Conservation (phyloP, 2,888 invertebrate species). For the Pharmacophagus antenor region DNA sequence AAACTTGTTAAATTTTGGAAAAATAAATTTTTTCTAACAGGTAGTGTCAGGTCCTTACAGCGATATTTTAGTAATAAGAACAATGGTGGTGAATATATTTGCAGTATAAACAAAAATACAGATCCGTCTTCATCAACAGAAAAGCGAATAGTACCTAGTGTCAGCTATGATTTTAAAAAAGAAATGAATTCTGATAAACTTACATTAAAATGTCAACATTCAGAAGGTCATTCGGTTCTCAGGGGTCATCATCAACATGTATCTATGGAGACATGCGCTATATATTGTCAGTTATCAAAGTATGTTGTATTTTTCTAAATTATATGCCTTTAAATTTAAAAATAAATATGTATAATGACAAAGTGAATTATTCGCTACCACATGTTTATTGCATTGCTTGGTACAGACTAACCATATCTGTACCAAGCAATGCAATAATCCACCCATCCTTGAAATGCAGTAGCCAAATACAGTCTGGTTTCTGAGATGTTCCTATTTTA, state of each 20-base stretch:
- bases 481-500: too few relatives aligned
- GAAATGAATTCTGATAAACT: conserved; percentile 54
- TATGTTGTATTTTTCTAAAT: conserved; percentile 42
- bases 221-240: conserved; percentile 69
- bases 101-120: conserved; percentile 53
- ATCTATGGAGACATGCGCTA: conserved; percentile 71
- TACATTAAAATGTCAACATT: conserved; percentile 64
- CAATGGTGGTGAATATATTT: conserved; percentile 56
- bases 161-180: conserved; percentile 53
- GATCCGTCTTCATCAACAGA: conserved; percentile 60
- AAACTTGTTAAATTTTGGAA: conserved; percentile 77
- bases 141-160: conserved; percentile 44
- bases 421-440: too few relatives aligned
- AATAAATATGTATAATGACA: too few relatives aligned
- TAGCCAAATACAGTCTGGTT: too few relatives aligned
- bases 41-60: conserved; percentile 69
- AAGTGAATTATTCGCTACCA: too few relatives aligned
- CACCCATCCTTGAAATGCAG: too few relatives aligned
- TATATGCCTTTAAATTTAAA: too few relatives aligned
- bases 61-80: conserved; percentile 69
- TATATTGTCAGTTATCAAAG: conserved; percentile 75
- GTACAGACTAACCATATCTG: too few relatives aligned
- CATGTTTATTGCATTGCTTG: too few relatives aligned
- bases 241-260: conserved; percentile 71
- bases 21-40: conserved; percentile 69